Conservation (phyloP, 2,888 invertebrate genomes). For the Steinernema hermaphroditum region DNA sequence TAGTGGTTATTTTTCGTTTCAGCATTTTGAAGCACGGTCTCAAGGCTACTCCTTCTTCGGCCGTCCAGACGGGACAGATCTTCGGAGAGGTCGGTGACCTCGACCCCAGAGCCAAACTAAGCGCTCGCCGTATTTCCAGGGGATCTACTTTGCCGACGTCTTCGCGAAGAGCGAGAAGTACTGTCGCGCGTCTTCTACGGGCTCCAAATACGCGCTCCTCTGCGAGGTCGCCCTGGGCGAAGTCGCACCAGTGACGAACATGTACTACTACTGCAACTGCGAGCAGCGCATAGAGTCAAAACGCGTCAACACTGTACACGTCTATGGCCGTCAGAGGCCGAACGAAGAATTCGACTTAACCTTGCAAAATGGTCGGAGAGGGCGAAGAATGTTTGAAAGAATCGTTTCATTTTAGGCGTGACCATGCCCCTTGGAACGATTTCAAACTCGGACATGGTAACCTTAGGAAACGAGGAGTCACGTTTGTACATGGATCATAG, state of each 20-base stretch:
- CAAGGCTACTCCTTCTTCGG: slow-evolving; percentile 69
- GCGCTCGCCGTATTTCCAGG: slow-evolving; percentile 63
- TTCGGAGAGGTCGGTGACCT: slow-evolving; percentile 68
- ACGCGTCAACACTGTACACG: background rate
- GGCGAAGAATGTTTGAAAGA: background rate
- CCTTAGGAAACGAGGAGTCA: background rate
- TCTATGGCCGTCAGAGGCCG: background rate
- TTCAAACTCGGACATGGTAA: background rate
- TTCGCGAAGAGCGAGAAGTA: slow-evolving; percentile 69
- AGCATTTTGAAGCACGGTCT: slow-evolving; percentile 69
- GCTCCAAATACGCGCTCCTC: slow-evolving; percentile 68
- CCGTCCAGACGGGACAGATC: slow-evolving; percentile 67
- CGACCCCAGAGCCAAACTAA: too few species aligned
- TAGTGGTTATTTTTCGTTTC: too few species aligned
- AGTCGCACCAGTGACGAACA: background rate
- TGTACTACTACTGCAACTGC: background rate
- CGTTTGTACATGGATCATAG: background rate
- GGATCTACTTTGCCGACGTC: slow-evolving; percentile 70
- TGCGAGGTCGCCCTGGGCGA: slow-evolving; percentile 68
- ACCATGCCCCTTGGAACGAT: background rate
- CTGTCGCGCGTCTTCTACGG: slow-evolving; percentile 65
- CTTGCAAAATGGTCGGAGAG: background rate
- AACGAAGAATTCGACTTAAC: background rate
- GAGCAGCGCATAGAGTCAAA: background rate
- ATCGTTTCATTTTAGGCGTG: background rate